Percentiles rank a stretch among this genome's conserved stretches.
These are phyloP conservation scores for Syrmaticus mikado DNA, from an alignment of 2,113 vertebrate species.

Conservation along the genomic window DNA sequence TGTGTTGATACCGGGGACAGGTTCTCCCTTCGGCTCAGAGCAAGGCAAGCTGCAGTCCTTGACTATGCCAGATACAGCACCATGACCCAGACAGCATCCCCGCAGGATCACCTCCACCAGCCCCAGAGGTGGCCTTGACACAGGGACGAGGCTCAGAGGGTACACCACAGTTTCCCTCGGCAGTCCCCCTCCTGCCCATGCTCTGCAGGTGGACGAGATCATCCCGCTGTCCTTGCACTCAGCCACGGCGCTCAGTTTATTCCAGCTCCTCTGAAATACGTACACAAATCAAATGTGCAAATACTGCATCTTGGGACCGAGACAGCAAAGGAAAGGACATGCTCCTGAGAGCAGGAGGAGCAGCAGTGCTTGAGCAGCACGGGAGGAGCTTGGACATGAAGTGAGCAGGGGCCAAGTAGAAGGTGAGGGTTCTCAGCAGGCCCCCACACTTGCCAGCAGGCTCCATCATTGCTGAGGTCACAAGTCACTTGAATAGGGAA, in stretches of 20 bases:
- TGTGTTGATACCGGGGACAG: not conserved
- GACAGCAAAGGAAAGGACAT: not conserved
- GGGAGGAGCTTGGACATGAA: constrained; percentile 5
- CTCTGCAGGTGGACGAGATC: not conserved
- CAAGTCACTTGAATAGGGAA: constrained; percentile 7
- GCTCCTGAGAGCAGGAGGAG: constrained; percentile 45
- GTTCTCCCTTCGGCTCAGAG: not conserved
- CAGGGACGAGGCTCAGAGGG: not conserved
- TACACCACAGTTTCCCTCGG: not conserved
- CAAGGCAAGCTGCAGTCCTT: not conserved
- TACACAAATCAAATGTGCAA: constrained; percentile 70
- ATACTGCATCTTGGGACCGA: constrained; percentile 59
- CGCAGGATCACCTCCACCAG: not conserved
- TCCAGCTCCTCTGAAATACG: constrained; percentile 33
- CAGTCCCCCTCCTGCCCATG: not conserved
- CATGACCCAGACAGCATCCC: not conserved
- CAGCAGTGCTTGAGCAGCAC: constrained; percentile 50
- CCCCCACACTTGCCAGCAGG: not conserved
- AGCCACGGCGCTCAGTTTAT: constrained; percentile 16
- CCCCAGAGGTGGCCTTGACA: not conserved
- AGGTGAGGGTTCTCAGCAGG: not conserved
- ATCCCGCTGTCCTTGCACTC: not conserved
- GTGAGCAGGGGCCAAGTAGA: not conserved
- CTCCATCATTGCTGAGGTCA: constrained; percentile 25
- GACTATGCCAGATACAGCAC: not conserved